These are phyloP conservation scores for Hecatera dysodea DNA, from an alignment of 2,888 invertebrate genomes.

Conservation along the genomic window DNA sequence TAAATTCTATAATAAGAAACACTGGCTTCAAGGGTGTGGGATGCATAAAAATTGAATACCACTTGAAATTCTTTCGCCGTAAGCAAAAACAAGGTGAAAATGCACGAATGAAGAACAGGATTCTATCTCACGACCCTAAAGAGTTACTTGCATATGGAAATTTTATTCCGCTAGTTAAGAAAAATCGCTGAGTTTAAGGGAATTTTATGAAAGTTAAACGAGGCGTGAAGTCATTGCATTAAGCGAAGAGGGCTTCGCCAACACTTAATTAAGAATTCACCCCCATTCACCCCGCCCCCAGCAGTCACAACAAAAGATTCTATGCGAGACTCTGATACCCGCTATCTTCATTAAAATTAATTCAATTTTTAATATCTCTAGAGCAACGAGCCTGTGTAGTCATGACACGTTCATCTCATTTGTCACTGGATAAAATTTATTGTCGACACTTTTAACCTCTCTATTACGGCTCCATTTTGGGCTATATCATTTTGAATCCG, in stretches of 20 bases:
- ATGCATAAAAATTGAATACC: neutral
- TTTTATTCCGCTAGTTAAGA: constrained; percentile 84
- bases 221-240: constrained; percentile 89
- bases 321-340: constrained; percentile 73
- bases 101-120: constrained; percentile 31
- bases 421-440: constrained; percentile 74
- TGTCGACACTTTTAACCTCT: constrained; percentile 61
- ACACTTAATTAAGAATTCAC: constrained; percentile 90
- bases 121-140: constrained; percentile 39
- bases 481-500: constrained; percentile 47
- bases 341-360: constrained; percentile 85
- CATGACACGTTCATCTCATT: constrained; percentile 77
- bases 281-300: constrained; percentile 76
- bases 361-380: constrained; percentile 84
- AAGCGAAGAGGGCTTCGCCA: constrained; percentile 87
- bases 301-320: constrained; percentile 88
- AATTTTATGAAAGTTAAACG: constrained; percentile 90
- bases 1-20: neutral
- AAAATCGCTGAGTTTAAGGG: constrained; percentile 88
- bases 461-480: constrained; percentile 57
- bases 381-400: constrained; percentile 61
- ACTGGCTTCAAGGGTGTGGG: neutral
- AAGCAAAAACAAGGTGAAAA: constrained; percentile 26
- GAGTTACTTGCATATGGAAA: constrained; percentile 73
- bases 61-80: constrained; percentile 7